Percentiles rank a stretch among this genome's conserved stretches.
phyloP scores from a whole-genome alignment of 2,113 vertebrate genomes.

The Antechinus stuartii region DNA sequence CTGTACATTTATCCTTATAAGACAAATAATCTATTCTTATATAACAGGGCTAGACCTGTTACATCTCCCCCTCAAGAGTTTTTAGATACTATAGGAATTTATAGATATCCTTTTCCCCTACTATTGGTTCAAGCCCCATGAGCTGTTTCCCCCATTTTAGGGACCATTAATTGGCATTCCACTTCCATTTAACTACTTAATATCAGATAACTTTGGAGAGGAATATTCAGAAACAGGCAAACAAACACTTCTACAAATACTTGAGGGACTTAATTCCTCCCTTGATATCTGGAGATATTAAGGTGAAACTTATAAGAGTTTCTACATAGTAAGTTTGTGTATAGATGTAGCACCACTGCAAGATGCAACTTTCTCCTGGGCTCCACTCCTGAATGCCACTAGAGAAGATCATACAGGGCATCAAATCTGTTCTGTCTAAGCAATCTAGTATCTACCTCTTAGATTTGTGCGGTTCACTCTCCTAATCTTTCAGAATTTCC shows the following conservation, averaged over 20 bases:
- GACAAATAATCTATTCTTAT: background rate
- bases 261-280: background rate
- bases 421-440: background rate
- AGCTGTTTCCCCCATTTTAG: background rate
- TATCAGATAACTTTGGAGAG: background rate
- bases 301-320: background rate
- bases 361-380: background rate
- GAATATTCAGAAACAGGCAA: background rate
- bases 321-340: background rate
- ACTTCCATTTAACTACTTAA: background rate
- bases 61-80: background rate
- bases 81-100: background rate
- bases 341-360: background rate
- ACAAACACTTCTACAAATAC: background rate
- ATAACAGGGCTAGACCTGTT: background rate
- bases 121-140: background rate
- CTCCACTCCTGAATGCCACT: background rate
- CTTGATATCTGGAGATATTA: background rate
- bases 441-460: background rate
- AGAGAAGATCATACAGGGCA: background rate
- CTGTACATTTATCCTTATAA: background rate
- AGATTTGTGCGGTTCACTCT: background rate
- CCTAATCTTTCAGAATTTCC: background rate
- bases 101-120: background rate
- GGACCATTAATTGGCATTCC: background rate